Evolutionary conservation across 2,113 vertebrate genomes (phyloP).

Genomic region (Xenotilapia longispinis): DNA sequence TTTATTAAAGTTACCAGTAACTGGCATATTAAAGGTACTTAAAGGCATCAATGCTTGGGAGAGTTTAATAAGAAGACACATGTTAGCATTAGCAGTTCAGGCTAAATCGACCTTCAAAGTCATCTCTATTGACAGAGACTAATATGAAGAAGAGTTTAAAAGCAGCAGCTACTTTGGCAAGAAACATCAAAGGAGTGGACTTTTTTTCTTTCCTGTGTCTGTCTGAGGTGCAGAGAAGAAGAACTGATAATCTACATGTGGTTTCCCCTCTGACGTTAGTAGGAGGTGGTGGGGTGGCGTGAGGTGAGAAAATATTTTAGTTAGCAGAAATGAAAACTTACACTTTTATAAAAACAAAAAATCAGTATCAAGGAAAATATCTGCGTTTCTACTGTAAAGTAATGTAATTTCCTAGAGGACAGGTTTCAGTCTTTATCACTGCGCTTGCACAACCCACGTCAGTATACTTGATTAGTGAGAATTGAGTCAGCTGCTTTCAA

Average conservation of each 20-base stretch:
- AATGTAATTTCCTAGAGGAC: neutral
- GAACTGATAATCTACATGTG: neutral
- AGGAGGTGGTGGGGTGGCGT: neutral
- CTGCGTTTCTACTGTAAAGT: neutral
- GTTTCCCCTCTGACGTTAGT: neutral
- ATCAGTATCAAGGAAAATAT: neutral
- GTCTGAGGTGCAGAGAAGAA: neutral
- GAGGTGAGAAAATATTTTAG: neutral
- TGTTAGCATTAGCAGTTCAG: neutral
- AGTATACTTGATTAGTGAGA: neutral
- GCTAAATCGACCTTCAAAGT: neutral
- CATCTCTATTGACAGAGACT: neutral
- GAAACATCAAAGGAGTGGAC: neutral
- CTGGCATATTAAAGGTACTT: neutral
- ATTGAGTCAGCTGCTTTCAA: neutral
- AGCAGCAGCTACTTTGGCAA: neutral
- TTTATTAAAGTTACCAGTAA: neutral
- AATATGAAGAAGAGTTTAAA: neutral
- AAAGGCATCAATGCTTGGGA: neutral
- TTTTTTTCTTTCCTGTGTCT: neutral
- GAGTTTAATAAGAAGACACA: neutral
- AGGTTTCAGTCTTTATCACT: neutral
- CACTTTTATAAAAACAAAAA: neutral
- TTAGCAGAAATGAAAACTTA: neutral
- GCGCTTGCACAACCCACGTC: fast-evolving